These are phyloP conservation scores for Hippoglossus hippoglossus DNA, from an alignment of 2,797 vertebrate genomes.

Conservation along the genomic window DNA sequence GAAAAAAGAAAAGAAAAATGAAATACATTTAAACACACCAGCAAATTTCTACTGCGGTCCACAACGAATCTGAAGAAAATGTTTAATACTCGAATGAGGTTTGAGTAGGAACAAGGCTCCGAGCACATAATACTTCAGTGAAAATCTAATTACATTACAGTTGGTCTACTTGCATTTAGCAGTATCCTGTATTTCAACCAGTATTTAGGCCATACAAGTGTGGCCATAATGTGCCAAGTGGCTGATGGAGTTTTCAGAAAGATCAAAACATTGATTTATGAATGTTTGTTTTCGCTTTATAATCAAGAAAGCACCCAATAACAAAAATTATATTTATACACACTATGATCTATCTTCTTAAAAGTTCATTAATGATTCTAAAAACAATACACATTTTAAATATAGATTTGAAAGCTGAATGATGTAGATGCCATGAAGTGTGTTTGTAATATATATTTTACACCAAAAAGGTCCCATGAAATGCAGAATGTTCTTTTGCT, in stretches of 20 bases:
- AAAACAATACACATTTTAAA: constrained; percentile 2
- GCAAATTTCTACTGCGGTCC: neutral
- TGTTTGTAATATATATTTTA: constrained; percentile 8
- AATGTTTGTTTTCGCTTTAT: neutral
- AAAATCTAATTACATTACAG: no score
- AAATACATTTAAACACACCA: constrained; percentile 20
- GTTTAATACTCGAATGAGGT: neutral
- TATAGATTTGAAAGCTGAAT: constrained; percentile 8
- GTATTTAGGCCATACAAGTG: no score
- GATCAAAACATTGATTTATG: neutral
- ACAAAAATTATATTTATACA: neutral
- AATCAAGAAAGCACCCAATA: constrained; percentile 5
- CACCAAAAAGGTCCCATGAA: constrained; percentile 53
- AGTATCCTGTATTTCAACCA: no score
- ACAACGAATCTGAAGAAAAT: neutral
- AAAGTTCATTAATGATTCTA: neutral
- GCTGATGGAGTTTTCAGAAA: constrained; percentile 6
- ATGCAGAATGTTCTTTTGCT: neutral
- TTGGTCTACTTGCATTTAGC: no score
- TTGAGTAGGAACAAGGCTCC: constrained; percentile 6
- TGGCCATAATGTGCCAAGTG: neutral
- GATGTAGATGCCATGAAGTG: neutral
- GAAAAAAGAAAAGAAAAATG: neutral
- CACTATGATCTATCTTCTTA: neutral
- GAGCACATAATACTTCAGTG: neutral